These are phyloP conservation scores for Pseudoips prasinana DNA, from an alignment of 2,888 invertebrate species.

Conservation along the genomic window DNA sequence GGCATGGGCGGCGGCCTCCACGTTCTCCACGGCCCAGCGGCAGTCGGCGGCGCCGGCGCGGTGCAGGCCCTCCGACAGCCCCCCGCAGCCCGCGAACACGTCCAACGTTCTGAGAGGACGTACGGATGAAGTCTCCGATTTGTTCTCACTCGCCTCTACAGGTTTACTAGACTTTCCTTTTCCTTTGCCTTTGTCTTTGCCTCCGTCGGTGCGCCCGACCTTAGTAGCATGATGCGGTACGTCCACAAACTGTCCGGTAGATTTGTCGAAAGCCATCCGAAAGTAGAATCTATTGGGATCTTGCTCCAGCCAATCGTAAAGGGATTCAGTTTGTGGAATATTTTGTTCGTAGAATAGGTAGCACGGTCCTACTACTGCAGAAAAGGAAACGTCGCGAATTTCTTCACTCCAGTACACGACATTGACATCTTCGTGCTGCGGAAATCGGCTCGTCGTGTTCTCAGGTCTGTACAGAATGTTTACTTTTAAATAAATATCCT, in stretches of 20 bases:
- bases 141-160: conserved; percentile 37
- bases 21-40: conserved; percentile 91
- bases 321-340: conserved; percentile 67
- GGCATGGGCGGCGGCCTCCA: conserved; percentile 89
- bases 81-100: conserved; percentile 94
- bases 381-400: conserved; percentile 83
- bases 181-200: conserved; percentile 85
- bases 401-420: conserved; percentile 90
- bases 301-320: conserved; percentile 82
- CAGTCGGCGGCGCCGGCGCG: conserved; percentile 86
- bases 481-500: conserved; percentile 85
- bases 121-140: conserved; percentile 49
- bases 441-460: conserved; percentile 84
- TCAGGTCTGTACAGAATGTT: conserved; percentile 89
- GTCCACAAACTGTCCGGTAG: conserved; percentile 79
- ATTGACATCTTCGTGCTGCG: conserved; percentile 86
- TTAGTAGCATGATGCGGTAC: conserved; percentile 82
- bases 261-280: conserved; percentile 84
- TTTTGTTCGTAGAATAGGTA: conserved; percentile 85
- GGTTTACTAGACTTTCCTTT: conserved; percentile 83
- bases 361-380: conserved; percentile 86
- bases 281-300: conserved; percentile 90
- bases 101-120: conserved; percentile 86
- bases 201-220: conserved; percentile 83
- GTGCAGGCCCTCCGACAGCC: conserved; percentile 88